Evolutionary conservation across 2,888 invertebrate genomes (phyloP), one percentile per base, ranked within the genome.

Genomic region (Meloe dianella): DNA sequence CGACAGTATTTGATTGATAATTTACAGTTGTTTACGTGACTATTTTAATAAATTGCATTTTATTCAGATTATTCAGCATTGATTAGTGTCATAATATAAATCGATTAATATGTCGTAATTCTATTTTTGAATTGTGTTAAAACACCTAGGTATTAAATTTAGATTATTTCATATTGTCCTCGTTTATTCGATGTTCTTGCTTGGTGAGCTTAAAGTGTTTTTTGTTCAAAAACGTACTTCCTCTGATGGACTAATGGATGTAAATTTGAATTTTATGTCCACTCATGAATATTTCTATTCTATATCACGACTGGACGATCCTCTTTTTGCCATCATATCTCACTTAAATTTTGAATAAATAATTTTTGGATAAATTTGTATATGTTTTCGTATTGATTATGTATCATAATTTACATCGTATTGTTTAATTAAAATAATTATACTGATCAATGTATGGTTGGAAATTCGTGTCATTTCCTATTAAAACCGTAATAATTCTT

Each of bases 261-360:
- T 68, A 68, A 65, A 68, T 68, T 68, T 65, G 63, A 68, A 68
- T 68, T 68, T 68, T 68, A 68, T 68, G 68, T 65, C 68, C 68
- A 68, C 68, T 68, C 68, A 68, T 68, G 68, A 68, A 68, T 68
- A 68, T 68, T 68, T 68, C 68, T 65, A 65, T 63, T 68, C 59
- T 63, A 68, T 68, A 51, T 60, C 60, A 41, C 65, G 60, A 62
- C 51, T 62, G 65, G 68, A 65, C 65, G 56, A 54, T 65, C 65
- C 68, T 60, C 63, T 68, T 68, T 68, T 68, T 41, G 65, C 57
- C 63, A 57, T 61, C 63, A 65, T 63, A 41, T 63, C 63, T 68
- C 68, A 65, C 60, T 65, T 60, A 47, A 63, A 65, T 51, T 56
- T 27, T 57, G 60, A 68, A 68, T 68, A 61, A 65, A 65, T 63